These are phyloP conservation scores for Vicugna pacos DNA, from an alignment of 2,113 vertebrate genomes.

Conservation along the genomic window DNA sequence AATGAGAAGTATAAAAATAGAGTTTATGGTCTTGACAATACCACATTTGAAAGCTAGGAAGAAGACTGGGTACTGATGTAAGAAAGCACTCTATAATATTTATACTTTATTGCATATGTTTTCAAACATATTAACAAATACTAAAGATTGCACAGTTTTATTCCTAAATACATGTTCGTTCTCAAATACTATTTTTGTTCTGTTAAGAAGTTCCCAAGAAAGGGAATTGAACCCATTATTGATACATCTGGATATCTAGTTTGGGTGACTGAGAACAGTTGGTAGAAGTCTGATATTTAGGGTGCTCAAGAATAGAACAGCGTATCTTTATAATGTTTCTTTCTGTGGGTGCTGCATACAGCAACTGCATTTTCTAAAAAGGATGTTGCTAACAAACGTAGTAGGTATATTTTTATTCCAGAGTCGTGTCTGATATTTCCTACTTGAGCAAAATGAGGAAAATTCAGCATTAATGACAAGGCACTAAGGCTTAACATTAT, in stretches of 20 bases:
- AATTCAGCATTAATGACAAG: not conserved
- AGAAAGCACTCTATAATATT: constrained; percentile 1
- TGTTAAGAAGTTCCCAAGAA: not conserved
- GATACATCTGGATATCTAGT: not conserved
- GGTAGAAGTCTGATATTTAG: not conserved
- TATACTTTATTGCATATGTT: not conserved
- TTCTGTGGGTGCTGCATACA: not conserved
- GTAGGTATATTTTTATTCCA: not conserved
- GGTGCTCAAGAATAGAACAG: not conserved
- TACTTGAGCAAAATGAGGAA: not conserved
- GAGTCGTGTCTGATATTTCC: not conserved
- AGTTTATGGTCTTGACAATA: not conserved
- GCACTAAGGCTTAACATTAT: not conserved
- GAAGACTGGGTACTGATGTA: not conserved
- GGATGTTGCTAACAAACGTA: not conserved
- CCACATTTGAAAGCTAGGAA: not conserved
- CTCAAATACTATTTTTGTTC: not conserved
- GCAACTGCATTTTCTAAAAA: not conserved
- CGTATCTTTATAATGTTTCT: not conserved
- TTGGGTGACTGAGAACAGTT: not conserved
- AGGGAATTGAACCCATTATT: not conserved
- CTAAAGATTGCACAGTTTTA: not conserved
- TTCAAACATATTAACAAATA: not conserved
- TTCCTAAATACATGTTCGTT: not conserved
- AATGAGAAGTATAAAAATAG: not conserved